These are phyloP conservation scores for Hipparchia sbordonii DNA, from an alignment of 2,888 invertebrate species.

Conservation along the genomic window DNA sequence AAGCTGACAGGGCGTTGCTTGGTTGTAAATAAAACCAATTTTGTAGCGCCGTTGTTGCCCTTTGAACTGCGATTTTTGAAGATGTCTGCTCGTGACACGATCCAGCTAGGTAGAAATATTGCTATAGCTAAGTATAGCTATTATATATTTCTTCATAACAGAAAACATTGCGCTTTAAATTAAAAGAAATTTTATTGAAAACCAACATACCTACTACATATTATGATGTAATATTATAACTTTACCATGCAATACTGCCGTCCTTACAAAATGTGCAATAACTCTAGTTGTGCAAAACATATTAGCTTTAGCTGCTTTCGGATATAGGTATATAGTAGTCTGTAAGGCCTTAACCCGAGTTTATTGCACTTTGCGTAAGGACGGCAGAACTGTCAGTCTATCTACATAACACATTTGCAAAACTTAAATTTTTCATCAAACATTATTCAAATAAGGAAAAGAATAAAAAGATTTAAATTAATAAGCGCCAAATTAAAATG, in stretches of 20 bases:
- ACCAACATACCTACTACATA: too few species aligned
- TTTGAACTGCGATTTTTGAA: constrained; percentile 57
- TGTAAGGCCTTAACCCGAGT: too few species aligned
- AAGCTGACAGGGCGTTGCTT: constrained; percentile 32
- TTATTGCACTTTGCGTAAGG: too few species aligned
- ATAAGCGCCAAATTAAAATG: constrained; percentile 16
- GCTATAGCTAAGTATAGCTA: background rate
- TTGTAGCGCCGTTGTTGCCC: constrained; percentile 49
- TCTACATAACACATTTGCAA: background rate
- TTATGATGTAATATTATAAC: background rate
- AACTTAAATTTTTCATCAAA: background rate
- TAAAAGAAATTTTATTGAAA: too few species aligned
- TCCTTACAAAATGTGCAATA: too few species aligned
- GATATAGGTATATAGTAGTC: too few species aligned
- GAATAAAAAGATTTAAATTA: constrained; percentile 17
- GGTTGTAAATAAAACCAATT: constrained; percentile 52
- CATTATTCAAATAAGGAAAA: constrained; percentile 12
- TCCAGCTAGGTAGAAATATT: constrained; percentile 35
- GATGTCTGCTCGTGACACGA: constrained; percentile 53
- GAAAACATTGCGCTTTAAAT: too few species aligned
- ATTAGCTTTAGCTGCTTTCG: too few species aligned
- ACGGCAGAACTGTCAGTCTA: too few species aligned
- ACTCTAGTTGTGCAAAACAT: too few species aligned
- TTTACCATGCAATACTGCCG: background rate
- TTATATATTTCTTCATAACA: background rate